Evolutionary conservation across 1,140 invertebrate genomes (phyloP).

Genomic region (Galendromus occidentalis): DNA sequence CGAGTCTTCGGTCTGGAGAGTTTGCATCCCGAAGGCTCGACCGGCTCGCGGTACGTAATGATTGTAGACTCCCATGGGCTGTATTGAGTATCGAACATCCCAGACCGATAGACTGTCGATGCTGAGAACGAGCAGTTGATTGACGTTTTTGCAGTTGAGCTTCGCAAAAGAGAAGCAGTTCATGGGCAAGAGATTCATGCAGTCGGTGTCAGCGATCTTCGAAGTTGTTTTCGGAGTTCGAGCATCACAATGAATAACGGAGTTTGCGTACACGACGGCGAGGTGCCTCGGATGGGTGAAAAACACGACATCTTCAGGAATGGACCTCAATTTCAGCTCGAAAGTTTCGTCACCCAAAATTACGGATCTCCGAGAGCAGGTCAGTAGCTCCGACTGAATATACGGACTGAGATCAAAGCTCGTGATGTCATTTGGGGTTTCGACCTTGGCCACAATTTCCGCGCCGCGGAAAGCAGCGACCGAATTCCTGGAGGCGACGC

Average conservation of each 20-base stretch:
- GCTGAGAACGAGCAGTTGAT: not conserved
- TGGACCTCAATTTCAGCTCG: not conserved
- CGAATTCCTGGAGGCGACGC: no score
- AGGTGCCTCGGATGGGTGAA: not conserved
- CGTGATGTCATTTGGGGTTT: not conserved
- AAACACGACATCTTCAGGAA: not conserved
- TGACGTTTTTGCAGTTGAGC: not conserved
- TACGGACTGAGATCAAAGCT: not conserved
- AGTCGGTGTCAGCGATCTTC: not conserved
- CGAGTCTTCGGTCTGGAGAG: not conserved
- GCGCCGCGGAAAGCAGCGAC: not conserved
- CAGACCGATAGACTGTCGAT: not conserved
- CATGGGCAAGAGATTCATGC: not conserved
- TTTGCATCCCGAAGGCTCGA: not conserved
- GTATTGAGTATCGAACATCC: slow-evolving; percentile 3
- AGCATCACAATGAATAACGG: not conserved
- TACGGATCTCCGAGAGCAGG: not conserved
- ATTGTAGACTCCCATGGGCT: not conserved
- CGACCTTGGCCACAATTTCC: not conserved
- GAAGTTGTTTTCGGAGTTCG: not conserved
- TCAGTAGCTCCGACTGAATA: not conserved
- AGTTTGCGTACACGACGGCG: not conserved
- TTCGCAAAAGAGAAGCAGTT: not conserved
- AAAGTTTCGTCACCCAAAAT: not conserved
- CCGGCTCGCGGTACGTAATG: not conserved